Conservation (phyloP, 2,113 vertebrate species). For the Varanus komodoensis region DNA sequence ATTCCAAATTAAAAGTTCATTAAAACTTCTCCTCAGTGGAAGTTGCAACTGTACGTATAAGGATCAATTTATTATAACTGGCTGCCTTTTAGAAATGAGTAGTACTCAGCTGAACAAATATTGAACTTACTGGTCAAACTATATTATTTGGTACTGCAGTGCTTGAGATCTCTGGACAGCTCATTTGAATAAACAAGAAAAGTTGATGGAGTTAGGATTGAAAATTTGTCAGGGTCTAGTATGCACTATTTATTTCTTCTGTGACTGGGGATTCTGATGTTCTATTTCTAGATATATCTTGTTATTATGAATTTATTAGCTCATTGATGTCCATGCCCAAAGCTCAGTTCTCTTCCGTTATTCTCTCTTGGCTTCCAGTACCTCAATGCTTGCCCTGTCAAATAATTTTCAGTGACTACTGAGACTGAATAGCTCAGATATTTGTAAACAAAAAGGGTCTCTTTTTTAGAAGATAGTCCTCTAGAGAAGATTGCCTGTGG, state of each 20-base stretch:
- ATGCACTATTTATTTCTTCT: conserved; percentile 37
- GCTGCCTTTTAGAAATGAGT: background rate
- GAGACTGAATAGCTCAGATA: background rate
- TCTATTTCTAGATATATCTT: conserved; percentile 4
- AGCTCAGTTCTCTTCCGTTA: background rate
- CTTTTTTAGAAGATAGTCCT: background rate
- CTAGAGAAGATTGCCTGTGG: background rate
- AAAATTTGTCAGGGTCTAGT: background rate
- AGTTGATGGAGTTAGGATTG: background rate
- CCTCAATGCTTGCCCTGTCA: background rate
- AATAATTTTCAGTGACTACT: background rate
- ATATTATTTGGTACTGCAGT: conserved; percentile 53
- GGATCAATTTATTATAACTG: background rate
- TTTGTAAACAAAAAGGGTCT: background rate
- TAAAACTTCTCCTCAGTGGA: conserved; percentile 23
- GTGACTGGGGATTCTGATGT: conserved; percentile 37
- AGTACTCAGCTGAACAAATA: background rate
- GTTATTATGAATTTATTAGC: background rate
- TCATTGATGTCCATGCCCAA: background rate
- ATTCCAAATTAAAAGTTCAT: conserved; percentile 2
- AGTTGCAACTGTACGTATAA: background rate
- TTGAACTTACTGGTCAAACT: conserved; percentile 58
- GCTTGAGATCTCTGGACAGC: conserved; percentile 47
- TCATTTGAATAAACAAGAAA: conserved; percentile 57
- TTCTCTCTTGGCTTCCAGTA: background rate